phyloP scores from a whole-genome alignment of 2,888 invertebrate species.

The Lasiommata megera region DNA sequence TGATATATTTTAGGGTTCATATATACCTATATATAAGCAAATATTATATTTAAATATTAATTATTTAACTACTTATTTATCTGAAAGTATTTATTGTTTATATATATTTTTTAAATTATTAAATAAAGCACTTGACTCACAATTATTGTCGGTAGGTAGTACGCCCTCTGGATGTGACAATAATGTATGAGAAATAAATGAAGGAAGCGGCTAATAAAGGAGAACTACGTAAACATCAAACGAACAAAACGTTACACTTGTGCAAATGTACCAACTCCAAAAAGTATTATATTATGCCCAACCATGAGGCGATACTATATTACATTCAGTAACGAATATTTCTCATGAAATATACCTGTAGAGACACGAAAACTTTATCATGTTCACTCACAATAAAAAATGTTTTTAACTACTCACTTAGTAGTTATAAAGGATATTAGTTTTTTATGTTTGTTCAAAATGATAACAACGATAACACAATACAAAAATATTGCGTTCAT shows the following conservation, averaged over 20 bases:
- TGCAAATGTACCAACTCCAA: slow-evolving; percentile 1
- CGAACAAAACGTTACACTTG: background rate
- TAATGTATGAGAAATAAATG: background rate
- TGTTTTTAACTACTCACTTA: background rate
- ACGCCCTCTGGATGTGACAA: background rate
- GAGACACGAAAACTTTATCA: slow-evolving; percentile 3
- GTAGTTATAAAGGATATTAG: background rate
- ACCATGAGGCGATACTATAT: background rate
- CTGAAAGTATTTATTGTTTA: too few relatives aligned
- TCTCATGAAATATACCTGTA: background rate
- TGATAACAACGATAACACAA: background rate
- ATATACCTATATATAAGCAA: too few relatives aligned
- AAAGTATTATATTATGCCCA: background rate
- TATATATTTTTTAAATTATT: too few relatives aligned
- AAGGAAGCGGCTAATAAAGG: slow-evolving; percentile 1
- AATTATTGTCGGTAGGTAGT: background rate
- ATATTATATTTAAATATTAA: too few relatives aligned
- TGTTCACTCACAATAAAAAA: slow-evolving; percentile 1
- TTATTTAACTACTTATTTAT: too few relatives aligned
- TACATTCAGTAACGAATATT: background rate
- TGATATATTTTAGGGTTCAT: too few relatives aligned
- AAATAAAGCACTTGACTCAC: background rate
- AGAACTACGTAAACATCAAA: background rate
- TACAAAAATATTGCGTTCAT: background rate
- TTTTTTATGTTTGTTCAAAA: background rate